Percentiles rank a stretch among this genome's conserved stretches.
Conservation (phyloP, 2,888 invertebrate species). For the Caradrina kadenii region DNA sequence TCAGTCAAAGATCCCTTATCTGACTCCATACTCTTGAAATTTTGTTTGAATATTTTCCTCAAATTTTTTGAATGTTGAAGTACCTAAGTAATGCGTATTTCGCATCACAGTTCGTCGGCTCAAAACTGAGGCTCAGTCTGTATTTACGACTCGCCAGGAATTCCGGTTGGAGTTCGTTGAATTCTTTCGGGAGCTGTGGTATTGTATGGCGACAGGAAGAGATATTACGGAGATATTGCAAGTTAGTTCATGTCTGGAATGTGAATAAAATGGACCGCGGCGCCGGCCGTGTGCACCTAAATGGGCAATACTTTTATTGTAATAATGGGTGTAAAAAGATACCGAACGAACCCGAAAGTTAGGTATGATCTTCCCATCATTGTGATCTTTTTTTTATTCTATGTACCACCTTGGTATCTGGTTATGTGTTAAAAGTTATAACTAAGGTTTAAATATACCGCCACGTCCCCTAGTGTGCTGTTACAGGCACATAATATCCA, state of each 20-base stretch:
- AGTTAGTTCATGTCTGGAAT: background rate
- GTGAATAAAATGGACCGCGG: background rate
- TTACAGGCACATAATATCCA: no score
- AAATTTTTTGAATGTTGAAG: conserved; percentile 7
- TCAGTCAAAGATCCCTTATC: background rate
- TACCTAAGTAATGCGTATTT: conserved; percentile 25
- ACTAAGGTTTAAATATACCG: no score
- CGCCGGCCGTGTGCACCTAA: no score
- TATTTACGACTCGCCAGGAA: conserved; percentile 37
- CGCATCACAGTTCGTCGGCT: conserved; percentile 20
- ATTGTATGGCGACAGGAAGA: conserved; percentile 5
- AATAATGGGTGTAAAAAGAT: no score
- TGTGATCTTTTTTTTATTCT: no score
- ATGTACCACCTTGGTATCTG: no score
- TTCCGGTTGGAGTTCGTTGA: conserved; percentile 31
- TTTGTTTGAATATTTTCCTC: background rate
- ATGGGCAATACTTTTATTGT: no score
- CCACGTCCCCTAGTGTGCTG: no score
- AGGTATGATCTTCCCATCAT: no score
- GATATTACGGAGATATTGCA: conserved; percentile 11
- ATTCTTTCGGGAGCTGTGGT: conserved; percentile 35
- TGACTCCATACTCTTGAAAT: background rate
- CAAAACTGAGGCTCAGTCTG: conserved; percentile 29
- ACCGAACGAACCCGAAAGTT: no score
- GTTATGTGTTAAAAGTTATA: no score